Evolutionary conservation across 2,113 vertebrate species (phyloP), one percentile per base, ranked within the genome.

Genomic region (human (Homo sapiens)): DNA sequence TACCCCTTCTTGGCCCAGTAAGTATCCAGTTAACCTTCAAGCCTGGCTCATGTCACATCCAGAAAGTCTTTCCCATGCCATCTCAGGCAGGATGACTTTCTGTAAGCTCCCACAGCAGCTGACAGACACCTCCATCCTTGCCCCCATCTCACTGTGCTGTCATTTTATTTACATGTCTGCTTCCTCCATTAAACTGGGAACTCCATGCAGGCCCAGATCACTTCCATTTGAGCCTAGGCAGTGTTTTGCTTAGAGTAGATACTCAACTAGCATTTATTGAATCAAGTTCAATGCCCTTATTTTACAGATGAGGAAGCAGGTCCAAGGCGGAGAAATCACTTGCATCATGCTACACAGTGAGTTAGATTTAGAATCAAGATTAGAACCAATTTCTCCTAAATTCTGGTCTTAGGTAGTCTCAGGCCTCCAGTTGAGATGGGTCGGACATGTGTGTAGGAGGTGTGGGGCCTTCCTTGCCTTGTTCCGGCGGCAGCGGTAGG

Each of bases 401-500:
- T 64, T 92, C 92, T 84, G 12, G 50, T 52, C 20, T 81, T 27
- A 55, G n/a, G 45, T 52, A 22, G 52, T 25, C 66, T 87, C 45
- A n/a, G 78, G 35, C 73, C 72, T 93, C 27, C 6, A 14, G 13
- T 8, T 32, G 22, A 30, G 43, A 12, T 1, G 32, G 55, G 35
- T 16, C 30, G 57, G 70, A 27, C 2, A 0, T 0, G 2, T 30
- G 78, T 5, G 2, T 13, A 17, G 48, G 48, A 30, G 61, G 1
- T 14, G 45, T 0, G n/a, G 85, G 52, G n/a, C 66, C 50, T 30
- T 48, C 43, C 97, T 99, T 98, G 99, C 99, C 99, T 99, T 99
- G 98, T 98, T 99, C 30, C 94, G 97, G 8, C 99, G 99, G 97
- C 99, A 99, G 93, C 98, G 98, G 98, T 99, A 99, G 95, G 99